A percentile compares a stretch with the other conserved stretches of the same genome.
These are phyloP conservation scores for Coryphaenoides rupestris DNA, from an alignment of 2,113 vertebrate species.

Conservation along the genomic window DNA sequence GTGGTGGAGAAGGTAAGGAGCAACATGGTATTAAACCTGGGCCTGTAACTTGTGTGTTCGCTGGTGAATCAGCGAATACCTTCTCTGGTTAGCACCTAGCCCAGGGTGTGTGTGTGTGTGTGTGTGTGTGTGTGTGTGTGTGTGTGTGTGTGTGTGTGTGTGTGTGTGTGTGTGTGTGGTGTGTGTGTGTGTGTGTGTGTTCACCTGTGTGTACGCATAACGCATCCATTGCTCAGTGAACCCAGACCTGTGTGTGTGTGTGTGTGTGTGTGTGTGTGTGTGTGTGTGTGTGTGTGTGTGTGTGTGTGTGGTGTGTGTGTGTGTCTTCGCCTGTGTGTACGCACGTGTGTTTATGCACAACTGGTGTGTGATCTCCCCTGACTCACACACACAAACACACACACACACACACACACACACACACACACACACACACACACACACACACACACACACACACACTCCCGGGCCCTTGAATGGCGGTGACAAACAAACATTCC, in stretches of 20 bases:
- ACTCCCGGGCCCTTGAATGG: conserved; percentile 66
- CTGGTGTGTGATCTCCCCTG: no score
- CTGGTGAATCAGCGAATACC: conserved; percentile 52
- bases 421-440: conserved; percentile 45
- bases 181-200: not conserved
- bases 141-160: not conserved
- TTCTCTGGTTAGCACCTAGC: conserved; percentile 45
- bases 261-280: conserved; percentile 7
- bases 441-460: conserved; percentile 69
- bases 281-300: conserved; percentile 15
- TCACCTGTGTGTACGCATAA: not conserved
- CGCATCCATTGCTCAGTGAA: no score
- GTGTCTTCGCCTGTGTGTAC: conserved; percentile 4
- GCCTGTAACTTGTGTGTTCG: conserved; percentile 47
- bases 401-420: conserved; percentile 69
- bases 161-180: not conserved
- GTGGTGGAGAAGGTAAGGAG: conserved; percentile 36
- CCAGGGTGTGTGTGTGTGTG: not conserved
- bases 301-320: conserved; percentile 2
- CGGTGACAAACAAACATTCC: conserved; percentile 78
- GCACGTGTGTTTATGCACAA: conserved; percentile 13
- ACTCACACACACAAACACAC: conserved; percentile 39
- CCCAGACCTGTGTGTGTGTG: not conserved
- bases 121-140: conserved; percentile 4
- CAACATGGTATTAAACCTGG: conserved; percentile 49